These are phyloP conservation scores for Manduca sexta DNA, from an alignment of 1,140 invertebrate genomes.

Conservation along the genomic window DNA sequence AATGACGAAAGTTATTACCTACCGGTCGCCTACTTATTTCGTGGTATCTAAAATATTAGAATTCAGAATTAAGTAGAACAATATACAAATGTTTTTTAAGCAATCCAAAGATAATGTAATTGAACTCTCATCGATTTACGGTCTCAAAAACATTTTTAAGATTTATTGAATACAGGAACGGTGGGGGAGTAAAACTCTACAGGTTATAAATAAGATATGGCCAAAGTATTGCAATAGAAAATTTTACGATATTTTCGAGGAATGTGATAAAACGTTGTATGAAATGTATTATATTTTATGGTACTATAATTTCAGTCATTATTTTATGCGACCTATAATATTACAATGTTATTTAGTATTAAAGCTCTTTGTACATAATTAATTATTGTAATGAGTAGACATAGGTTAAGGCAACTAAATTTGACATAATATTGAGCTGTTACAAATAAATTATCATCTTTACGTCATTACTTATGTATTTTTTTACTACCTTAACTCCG, in stretches of 20 bases:
- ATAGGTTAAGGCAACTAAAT: neutral
- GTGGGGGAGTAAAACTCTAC: constrained; percentile 6
- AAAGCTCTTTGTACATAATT: constrained; percentile 40
- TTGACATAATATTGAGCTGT: too few relatives aligned
- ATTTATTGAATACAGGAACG: constrained; percentile 14
- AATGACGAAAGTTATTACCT: too few relatives aligned
- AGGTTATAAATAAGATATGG: constrained; percentile 17
- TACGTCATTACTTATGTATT: neutral
- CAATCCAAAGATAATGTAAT: too few relatives aligned
- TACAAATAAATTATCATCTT: too few relatives aligned
- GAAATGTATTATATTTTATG: constrained; percentile 27
- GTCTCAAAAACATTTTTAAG: constrained; percentile 11
- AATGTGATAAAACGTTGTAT: constrained; percentile 39
- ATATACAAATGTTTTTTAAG: constrained; percentile 6
- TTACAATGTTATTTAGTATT: constrained; percentile 34
- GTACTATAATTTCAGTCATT: constrained; percentile 43
- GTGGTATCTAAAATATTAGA: too few relatives aligned
- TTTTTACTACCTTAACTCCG: neutral
- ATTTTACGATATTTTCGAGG: constrained; percentile 26
- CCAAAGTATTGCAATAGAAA: constrained; percentile 27
- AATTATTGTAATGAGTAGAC: constrained; percentile 14
- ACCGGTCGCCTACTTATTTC: too few relatives aligned
- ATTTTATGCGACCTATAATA: constrained; percentile 37
- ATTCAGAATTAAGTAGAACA: neutral
- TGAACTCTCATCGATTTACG: neutral